Evolutionary conservation across 2,797 vertebrate species (phyloP).

Genomic region (Sebastes variabilis): DNA sequence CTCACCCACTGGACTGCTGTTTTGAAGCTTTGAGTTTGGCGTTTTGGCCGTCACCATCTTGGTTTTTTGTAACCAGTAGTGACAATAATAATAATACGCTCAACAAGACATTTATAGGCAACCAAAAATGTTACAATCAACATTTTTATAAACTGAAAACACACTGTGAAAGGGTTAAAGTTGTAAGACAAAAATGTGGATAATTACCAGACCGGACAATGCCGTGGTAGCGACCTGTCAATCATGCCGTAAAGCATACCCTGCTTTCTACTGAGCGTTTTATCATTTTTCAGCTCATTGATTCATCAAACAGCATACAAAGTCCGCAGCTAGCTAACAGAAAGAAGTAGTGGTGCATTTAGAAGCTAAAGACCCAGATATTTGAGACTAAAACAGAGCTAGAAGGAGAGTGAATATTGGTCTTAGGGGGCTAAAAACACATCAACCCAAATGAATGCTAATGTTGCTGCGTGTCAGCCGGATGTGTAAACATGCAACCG

Average conservation of each 20-base stretch:
- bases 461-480: neutral
- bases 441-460: neutral
- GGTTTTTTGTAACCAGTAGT: too few species aligned
- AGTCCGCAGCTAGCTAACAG: neutral
- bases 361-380: neutral
- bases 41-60: too few species aligned
- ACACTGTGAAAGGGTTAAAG: too few species aligned
- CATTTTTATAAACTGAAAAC: too few species aligned
- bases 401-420: too few species aligned
- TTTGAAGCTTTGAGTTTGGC: rapidly evolving
- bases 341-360: neutral
- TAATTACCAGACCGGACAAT: too few species aligned
- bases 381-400: neutral
- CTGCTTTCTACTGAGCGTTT: neutral
- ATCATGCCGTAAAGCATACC: too few species aligned
- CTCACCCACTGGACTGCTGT: too few species aligned
- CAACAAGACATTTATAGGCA: too few species aligned
- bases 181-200: rapidly evolving
- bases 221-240: too few species aligned
- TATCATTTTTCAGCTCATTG: neutral
- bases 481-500: neutral
- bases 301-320: neutral
- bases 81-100: too few species aligned
- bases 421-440: neutral
- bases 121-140: too few species aligned